Base-by-base conservation (phyloP, 2,113 vertebrate species). In the Tricholaema leucomelas region DNA sequence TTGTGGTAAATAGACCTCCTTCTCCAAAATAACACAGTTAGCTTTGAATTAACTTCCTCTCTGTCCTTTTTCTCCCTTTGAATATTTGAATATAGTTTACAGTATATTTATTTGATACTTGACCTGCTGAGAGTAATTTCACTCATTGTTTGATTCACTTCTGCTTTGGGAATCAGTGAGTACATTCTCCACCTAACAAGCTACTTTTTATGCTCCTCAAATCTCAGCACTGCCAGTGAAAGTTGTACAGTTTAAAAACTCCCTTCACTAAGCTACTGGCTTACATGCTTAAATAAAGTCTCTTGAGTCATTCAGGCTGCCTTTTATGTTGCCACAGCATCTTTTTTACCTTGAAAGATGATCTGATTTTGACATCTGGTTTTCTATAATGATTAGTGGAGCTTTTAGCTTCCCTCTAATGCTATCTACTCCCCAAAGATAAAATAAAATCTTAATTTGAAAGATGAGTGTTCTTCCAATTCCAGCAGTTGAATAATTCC, bases 391-490 rank as follows among this genome's bases (percentile, higher is more conserved):
- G 61, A 75, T 93, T 83, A 69, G 24, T 27, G 70, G 8, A 24
- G 31, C 19, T 72, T 78, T 88, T 86, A 88, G 65, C 80, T 88
- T 88, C 33, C 40, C 16, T 86, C 35, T 74, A 79, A 81, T 90
- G 70, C 85, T 66, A 5, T 65, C 48, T 87, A 4, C n/a, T 84
- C 54, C 65, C 69, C n/a, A 78, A 77, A 94, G 66, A 35, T 15
- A 88, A 52, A 91, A 81, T 69, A 86, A 86, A 84, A 50, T 86
- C 80, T 95, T 81, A 21, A 36, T 71, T 90, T 79, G 63, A 76
- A 90, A 80, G 27, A 69, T 36, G 5, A 27, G 0, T 87, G 24
- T 71, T 82, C 20, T 87, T 78, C 27, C 10, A 56, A 18, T 83
- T 72, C 48, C 8, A 10, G 42, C 6, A 16, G 20, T 24, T 95